These are phyloP conservation scores for Coleophora deauratella DNA, from an alignment of 2,888 invertebrate species.

Conservation along the genomic window DNA sequence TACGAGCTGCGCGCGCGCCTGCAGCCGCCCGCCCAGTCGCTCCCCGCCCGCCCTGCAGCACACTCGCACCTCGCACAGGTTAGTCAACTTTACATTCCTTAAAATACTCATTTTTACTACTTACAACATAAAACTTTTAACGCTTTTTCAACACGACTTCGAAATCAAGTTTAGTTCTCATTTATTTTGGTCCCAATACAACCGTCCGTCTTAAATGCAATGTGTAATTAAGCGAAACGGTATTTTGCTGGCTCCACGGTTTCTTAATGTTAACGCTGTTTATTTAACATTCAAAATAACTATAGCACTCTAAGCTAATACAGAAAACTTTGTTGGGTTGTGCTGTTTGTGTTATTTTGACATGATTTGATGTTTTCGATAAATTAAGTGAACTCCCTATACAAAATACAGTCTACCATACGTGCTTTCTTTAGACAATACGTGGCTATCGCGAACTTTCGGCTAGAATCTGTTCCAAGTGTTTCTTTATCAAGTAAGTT, in stretches of 20 bases:
- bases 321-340: too few species aligned
- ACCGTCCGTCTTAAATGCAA: conserved; percentile 24
- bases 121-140: not conserved
- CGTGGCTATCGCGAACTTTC: too few species aligned
- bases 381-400: too few species aligned
- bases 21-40: conserved; percentile 67
- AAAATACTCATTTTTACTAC: not conserved
- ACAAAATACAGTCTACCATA: too few species aligned
- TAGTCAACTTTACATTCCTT: conserved; percentile 21
- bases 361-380: too few species aligned
- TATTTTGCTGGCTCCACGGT: conserved; percentile 31
- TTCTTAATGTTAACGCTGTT: conserved; percentile 29
- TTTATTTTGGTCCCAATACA: conserved; percentile 33
- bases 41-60: conserved; percentile 60
- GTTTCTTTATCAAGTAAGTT: too few species aligned
- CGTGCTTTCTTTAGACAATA: too few species aligned
- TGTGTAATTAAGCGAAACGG: conserved; percentile 47
- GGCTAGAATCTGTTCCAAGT: too few species aligned
- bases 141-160: conserved; percentile 4
- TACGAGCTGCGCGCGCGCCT: too few species aligned
- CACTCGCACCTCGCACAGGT: conserved; percentile 44
- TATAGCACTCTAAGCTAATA: too few species aligned
- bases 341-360: too few species aligned
- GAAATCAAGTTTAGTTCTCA: conserved; percentile 9
- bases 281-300: conserved; percentile 3